Percentiles rank a stretch among this genome's conserved stretches.
Evolutionary conservation across 2,888 invertebrate genomes (phyloP).

Genomic region (Callyntrura sp.): DNA sequence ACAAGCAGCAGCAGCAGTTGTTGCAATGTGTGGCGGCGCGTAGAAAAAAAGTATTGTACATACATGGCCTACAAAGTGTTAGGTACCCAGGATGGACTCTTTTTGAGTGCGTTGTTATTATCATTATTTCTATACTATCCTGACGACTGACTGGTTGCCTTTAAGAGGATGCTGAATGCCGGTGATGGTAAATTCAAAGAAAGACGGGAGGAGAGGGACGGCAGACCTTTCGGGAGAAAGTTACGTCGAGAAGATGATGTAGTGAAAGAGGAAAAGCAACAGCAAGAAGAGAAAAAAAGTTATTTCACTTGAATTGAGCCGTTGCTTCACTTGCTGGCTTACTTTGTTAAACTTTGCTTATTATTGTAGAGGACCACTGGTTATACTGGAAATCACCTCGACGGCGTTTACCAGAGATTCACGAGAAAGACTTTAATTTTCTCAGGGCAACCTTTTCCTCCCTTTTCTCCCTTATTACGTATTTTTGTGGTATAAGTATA

Average conservation of each 20-base stretch:
- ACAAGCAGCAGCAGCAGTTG: slow-evolving; percentile 50
- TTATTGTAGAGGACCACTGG: slow-evolving; percentile 63
- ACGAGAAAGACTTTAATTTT: slow-evolving; percentile 55
- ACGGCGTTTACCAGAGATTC: no score
- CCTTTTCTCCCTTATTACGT: background rate
- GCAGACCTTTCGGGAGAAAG: slow-evolving; percentile 49
- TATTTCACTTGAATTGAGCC: slow-evolving; percentile 73
- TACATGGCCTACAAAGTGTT: background rate
- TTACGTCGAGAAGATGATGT: slow-evolving; percentile 52
- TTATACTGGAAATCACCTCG: background rate
- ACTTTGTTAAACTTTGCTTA: slow-evolving; percentile 72
- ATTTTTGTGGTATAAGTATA: background rate
- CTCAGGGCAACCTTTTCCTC: slow-evolving; percentile 11
- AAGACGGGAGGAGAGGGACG: slow-evolving; percentile 23
- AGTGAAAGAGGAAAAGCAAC: slow-evolving; percentile 38
- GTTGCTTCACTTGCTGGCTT: slow-evolving; percentile 58
- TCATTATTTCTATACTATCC: background rate
- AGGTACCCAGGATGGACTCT: background rate
- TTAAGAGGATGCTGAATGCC: background rate
- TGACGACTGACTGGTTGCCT: background rate
- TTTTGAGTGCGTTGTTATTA: background rate
- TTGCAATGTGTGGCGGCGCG: slow-evolving; percentile 21
- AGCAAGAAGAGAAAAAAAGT: slow-evolving; percentile 60
- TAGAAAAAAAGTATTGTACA: slow-evolving; percentile 7
- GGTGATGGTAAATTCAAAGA: slow-evolving; percentile 33